Evolutionary conservation across 2,888 invertebrate genomes (phyloP), one percentile per base, ranked within the genome.

Genomic region (Anorthoa munda): DNA sequence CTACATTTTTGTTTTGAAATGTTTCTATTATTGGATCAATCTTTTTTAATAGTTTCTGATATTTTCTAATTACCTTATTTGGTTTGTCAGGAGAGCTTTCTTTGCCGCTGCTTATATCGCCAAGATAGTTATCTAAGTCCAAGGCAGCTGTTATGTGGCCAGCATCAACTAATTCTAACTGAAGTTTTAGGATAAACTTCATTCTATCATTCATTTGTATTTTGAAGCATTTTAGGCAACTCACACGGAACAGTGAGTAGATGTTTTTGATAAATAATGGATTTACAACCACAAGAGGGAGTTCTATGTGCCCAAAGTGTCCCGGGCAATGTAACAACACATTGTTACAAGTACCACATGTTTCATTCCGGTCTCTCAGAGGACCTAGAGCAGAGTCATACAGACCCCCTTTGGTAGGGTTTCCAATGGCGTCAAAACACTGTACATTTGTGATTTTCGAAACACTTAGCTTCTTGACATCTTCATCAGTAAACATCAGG

Each of bases 231-330:
- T 96, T 94, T 9, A 98, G 92, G 89, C 99, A 99, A 26, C 97
- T 97, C 1, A 98, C 94, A 79, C 97, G 97, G 66, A 98, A 95
- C 13, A 99, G 92, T 1, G 96, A 97, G 71, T 97, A 97, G 23
- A 99, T 96, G 48, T 97, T 97, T 89, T 97, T 98, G 80, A 98
- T 97, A 89, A 99, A 99, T 63, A 99, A 90, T 0, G 99, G 99
- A 96, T 99, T 99, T 73, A 98, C 97, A 0, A 99, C 98, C 0
- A 99, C 97, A 17, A 99, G 94, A 0, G 99, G 98, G 1, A 99
- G 95, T 83, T 98, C 98, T 80, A 99, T 99, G 91, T 99, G 99
- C 0, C 99, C 99, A 93, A 99, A 98, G 94, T 99, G 99, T 0
- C 99, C 99, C 0, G 98, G 97, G 90, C 99, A 99, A 79, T 97